A percentile compares a stretch with the other conserved stretches of the same genome.
These are phyloP conservation scores for Onychomys leucogaster DNA, from an alignment of 2,797 vertebrate species.

Conservation along the genomic window DNA sequence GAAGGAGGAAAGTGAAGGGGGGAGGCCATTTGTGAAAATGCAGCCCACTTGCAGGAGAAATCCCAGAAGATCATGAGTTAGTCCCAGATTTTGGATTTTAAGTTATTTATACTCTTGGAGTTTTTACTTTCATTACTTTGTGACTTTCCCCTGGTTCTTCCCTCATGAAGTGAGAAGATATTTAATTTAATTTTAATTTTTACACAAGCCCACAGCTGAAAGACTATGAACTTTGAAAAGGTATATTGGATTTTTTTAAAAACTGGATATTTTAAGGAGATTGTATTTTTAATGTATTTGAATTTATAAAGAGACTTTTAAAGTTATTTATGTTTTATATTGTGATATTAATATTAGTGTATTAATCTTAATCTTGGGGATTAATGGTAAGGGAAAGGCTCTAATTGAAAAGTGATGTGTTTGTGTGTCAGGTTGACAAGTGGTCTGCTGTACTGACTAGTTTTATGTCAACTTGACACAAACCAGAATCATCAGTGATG, in stretches of 20 bases:
- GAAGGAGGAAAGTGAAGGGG: not conserved
- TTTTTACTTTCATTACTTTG: not conserved
- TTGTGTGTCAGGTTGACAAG: not conserved
- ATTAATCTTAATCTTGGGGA: not conserved
- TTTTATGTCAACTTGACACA: not conserved
- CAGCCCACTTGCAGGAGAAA: not conserved
- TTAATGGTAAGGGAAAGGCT: not conserved
- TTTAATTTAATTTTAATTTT: not conserved
- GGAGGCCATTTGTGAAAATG: not conserved
- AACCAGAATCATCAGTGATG: not conserved
- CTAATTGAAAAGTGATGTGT: not conserved
- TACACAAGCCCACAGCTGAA: too few relatives aligned
- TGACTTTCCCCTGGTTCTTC: not conserved
- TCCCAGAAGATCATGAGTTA: not conserved
- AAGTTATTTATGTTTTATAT: not conserved
- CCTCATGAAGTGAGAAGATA: not conserved
- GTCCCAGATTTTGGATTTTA: not conserved
- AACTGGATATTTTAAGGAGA: not conserved
- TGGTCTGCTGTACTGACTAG: not conserved
- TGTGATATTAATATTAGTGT: not conserved
- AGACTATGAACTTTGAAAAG: not conserved
- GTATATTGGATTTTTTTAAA: not conserved
- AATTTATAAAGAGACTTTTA: not conserved
- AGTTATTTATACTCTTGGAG: not conserved
- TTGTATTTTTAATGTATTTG: not conserved